These are phyloP conservation scores for Hermatobates lingyangjiaoensis DNA, from an alignment of 1,140 invertebrate genomes.

Conservation along the genomic window DNA sequence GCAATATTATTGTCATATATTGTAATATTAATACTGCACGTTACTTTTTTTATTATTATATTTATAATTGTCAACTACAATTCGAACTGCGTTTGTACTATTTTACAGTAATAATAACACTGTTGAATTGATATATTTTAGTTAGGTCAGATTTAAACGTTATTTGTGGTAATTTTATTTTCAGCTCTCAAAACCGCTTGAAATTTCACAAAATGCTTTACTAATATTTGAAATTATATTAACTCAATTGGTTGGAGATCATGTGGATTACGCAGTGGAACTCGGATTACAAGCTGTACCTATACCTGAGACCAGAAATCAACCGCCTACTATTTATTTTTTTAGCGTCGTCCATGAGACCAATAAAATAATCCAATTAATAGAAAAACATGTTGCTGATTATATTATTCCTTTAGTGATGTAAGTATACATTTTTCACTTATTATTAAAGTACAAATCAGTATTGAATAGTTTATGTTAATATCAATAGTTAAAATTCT, in stretches of 20 bases:
- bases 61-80: too few relatives aligned
- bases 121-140: not conserved
- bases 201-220: slow-evolving; percentile 60
- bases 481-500: too few relatives aligned
- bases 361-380: slow-evolving; percentile 87
- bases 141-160: not conserved
- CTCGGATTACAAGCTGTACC: slow-evolving; percentile 80
- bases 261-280: slow-evolving; percentile 92
- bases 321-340: slow-evolving; percentile 73
- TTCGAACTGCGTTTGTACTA: too few relatives aligned
- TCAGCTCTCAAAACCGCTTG: slow-evolving; percentile 59
- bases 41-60: too few relatives aligned
- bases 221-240: slow-evolving; percentile 74
- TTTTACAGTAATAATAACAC: too few relatives aligned
- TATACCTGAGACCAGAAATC: slow-evolving; percentile 60
- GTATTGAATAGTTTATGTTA: too few relatives aligned
- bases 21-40: too few relatives aligned
- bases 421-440: too few relatives aligned
- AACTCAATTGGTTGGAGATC: slow-evolving; percentile 72
- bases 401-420: slow-evolving; percentile 71
- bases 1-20: too few relatives aligned
- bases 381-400: slow-evolving; percentile 88
- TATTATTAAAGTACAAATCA: too few relatives aligned
- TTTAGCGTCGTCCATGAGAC: slow-evolving; percentile 85
- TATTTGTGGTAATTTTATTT: slow-evolving; percentile 16